Evolutionary conservation across 2,888 invertebrate genomes (phyloP), one percentile per base, ranked within the genome.

Genomic region (Apamea epomidion): DNA sequence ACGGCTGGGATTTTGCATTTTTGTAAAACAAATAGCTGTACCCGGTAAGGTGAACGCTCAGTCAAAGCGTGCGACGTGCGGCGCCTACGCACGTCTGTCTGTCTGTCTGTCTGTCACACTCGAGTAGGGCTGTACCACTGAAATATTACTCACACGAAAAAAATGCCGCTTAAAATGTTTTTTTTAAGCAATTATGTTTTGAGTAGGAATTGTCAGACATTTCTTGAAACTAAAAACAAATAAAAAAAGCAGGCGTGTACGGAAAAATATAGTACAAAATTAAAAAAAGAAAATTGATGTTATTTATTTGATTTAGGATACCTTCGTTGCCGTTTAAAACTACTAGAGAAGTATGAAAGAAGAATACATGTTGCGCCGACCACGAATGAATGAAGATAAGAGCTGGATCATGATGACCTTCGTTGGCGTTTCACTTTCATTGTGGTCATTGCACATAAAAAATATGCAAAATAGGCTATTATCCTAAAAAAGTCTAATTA

Each of bases 61-160:
- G 70, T 82, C 83, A 88, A 81, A 87, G 74, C 70, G 80, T 78
- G 79, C 80, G 78, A 87, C 88, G 84, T 85, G 86, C 58, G 88
- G 87, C 89, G 86, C 88, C 89, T 88, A 77, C 88, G 81, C 83
- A 74, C 74, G 84, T 85, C 87, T 85, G 89, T 89, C 76, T 18
- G 86, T 83, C 86, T 68, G 83, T 87, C 87, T 83, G 84, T 84
- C 88, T 80, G 81, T 79, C 74, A 82, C 76, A 72, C 42, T 42
- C 25, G 10, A 8, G 16, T 78, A 88, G 85, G 83, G 86, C 45
- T 83, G 80, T 76, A 60, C 29, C 48, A 7, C 58, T 48, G n/a
- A 58, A 42, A 70, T 64, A 29, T 8, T 8, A 48, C 7, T 25
- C 8, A 4, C 5, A 45, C 1, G 12, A 21, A 73, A 60, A 18